phyloP scores from a whole-genome alignment of 2,888 invertebrate genomes.

The Troides oblongomaculatus region DNA sequence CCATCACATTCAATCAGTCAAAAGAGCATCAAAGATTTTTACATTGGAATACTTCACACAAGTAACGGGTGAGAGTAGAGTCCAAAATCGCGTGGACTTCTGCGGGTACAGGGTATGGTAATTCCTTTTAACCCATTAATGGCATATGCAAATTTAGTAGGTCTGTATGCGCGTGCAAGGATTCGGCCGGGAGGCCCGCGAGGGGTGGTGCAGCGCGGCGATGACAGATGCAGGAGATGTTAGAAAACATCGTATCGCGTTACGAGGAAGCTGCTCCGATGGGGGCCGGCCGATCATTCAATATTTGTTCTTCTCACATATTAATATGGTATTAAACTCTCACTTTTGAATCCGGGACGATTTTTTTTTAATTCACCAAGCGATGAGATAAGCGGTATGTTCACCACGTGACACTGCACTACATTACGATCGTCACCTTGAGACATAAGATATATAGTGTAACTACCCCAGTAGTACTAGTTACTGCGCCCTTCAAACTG shows the following conservation, averaged over 20 bases:
- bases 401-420: no score
- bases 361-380: no score
- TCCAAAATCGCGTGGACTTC: slow-evolving; percentile 4
- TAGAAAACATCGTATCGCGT: slow-evolving; percentile 59
- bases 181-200: slow-evolving; percentile 40
- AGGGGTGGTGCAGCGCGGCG: slow-evolving; percentile 67
- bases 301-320: no score
- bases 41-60: slow-evolving; percentile 32
- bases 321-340: no score
- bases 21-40: slow-evolving; percentile 49
- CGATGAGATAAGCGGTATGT: no score
- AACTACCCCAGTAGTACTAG: no score
- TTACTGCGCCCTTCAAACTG: no score
- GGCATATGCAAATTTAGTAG: slow-evolving; percentile 69
- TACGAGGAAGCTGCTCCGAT: slow-evolving; percentile 39
- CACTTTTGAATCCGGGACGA: no score
- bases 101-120: slow-evolving; percentile 40
- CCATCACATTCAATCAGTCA: slow-evolving; percentile 34
- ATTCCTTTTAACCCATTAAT: slow-evolving; percentile 67
- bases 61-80: no score
- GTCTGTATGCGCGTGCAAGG: slow-evolving; percentile 42
- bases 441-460: no score
- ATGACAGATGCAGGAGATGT: slow-evolving; percentile 69
- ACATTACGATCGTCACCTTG: no score
- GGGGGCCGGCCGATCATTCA: neutral